Conservation (phyloP, 2,888 invertebrate species). For the Caenorhabditis sp. region DNA sequence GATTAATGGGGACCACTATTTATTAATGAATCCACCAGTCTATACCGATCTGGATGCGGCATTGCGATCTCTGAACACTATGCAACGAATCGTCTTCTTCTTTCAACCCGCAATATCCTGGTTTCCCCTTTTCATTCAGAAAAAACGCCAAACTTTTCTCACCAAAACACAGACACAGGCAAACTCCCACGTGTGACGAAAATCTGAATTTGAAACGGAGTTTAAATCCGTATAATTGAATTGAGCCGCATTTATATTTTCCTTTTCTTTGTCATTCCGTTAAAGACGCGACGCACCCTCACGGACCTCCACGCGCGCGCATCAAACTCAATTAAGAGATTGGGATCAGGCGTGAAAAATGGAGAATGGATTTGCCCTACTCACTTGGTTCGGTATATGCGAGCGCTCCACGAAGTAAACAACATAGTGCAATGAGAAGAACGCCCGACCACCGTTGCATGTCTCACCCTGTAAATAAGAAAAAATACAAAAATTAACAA, state of each 20-base stretch:
- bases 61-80: constrained; percentile 16
- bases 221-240: neutral
- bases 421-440: constrained; percentile 55
- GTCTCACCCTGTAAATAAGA: constrained; percentile 51
- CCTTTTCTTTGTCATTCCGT: constrained; percentile 8
- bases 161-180: neutral
- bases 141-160: neutral
- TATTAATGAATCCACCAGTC: constrained; percentile 18
- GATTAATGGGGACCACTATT: constrained; percentile 7
- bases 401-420: constrained; percentile 51
- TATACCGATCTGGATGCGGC: constrained; percentile 19
- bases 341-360: constrained; percentile 35
- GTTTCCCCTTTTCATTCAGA: too few species aligned
- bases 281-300: neutral
- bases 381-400: constrained; percentile 61
- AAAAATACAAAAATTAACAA: neutral
- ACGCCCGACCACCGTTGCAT: constrained; percentile 63
- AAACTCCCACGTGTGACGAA: too few species aligned
- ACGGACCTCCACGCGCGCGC: constrained; percentile 15
- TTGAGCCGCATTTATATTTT: neutral
- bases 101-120: too few species aligned
- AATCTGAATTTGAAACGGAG: neutral
- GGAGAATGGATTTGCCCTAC: constrained; percentile 11
- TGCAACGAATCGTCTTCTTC: neutral
- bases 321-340: constrained; percentile 46